These are phyloP conservation scores for Gonioctena quinquepunctata DNA, from an alignment of 1,140 invertebrate genomes.

Conservation along the genomic window DNA sequence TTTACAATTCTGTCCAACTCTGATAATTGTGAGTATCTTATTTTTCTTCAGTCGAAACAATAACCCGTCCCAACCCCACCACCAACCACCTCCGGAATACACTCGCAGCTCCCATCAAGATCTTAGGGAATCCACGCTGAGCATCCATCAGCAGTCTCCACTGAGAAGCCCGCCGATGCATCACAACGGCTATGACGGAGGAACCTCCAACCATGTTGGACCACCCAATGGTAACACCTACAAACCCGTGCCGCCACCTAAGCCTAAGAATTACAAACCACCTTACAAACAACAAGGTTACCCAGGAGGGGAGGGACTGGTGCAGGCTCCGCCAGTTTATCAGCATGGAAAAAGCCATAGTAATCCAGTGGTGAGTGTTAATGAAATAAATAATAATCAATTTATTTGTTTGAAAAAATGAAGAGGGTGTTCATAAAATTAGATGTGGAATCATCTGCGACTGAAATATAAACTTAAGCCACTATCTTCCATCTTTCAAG, in stretches of 20 bases:
- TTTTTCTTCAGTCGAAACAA: conserved; percentile 34
- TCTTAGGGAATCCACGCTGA: conserved; percentile 50
- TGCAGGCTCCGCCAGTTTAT: conserved; percentile 48
- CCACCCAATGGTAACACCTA: conserved; percentile 58
- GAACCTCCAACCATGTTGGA: conserved; percentile 21
- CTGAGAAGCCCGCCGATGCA: conserved; percentile 41
- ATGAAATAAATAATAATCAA: neutral
- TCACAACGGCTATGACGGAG: conserved; percentile 44
- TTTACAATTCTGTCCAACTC: too few species aligned
- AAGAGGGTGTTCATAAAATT: too few species aligned
- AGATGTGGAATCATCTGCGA: too few species aligned
- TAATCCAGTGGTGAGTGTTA: conserved; percentile 51
- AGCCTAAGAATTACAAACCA: conserved; percentile 87
- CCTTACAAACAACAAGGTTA: conserved; percentile 59
- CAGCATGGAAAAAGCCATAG: conserved; percentile 57
- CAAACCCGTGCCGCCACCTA: conserved; percentile 88
- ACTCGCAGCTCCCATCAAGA: conserved; percentile 51
- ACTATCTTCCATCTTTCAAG: too few species aligned
- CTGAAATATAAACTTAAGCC: too few species aligned
- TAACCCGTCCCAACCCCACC: conserved; percentile 7
- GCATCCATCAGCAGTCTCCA: conserved; percentile 53
- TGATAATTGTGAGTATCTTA: neutral
- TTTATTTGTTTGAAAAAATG: neutral
- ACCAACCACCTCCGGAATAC: conserved; percentile 43
- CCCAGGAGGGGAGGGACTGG: conserved; percentile 39